Percentiles rank a stretch among this genome's conserved stretches.
Evolutionary conservation across 2,888 invertebrate species (phyloP).

Genomic region (Stenodera caucasica): DNA sequence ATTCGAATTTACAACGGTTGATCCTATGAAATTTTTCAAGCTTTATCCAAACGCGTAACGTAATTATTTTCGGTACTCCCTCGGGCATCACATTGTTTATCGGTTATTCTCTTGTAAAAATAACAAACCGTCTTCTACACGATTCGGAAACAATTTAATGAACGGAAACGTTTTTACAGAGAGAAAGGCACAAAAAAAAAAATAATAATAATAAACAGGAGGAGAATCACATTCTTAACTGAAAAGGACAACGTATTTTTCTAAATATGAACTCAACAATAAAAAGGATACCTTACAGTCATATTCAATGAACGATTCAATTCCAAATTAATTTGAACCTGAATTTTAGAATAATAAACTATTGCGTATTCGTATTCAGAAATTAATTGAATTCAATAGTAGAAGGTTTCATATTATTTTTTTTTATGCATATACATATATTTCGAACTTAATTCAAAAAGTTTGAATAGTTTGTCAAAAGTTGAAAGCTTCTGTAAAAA

Average conservation of each 20-base stretch:
- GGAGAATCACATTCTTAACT: not conserved
- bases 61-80: not conserved
- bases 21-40: not conserved
- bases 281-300: not conserved
- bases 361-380: not conserved
- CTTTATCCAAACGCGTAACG: not conserved
- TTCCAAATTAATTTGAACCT: not conserved
- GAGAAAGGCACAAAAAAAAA: not conserved
- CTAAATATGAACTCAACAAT: not conserved
- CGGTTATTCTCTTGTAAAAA: not conserved
- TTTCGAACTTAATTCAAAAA: no score
- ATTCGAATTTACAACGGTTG: not conserved
- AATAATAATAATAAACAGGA: no score
- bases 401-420: no score
- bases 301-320: not conserved
- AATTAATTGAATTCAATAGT: not conserved
- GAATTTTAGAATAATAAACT: not conserved
- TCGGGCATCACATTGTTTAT: not conserved
- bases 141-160: not conserved
- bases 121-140: not conserved
- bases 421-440: no score
- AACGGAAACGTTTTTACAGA: not conserved
- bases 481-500: conserved; percentile 8
- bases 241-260: no score
- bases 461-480: conserved; percentile 9